phyloP scores from a whole-genome alignment of 2,888 invertebrate species.

The Nudaria mundana region DNA sequence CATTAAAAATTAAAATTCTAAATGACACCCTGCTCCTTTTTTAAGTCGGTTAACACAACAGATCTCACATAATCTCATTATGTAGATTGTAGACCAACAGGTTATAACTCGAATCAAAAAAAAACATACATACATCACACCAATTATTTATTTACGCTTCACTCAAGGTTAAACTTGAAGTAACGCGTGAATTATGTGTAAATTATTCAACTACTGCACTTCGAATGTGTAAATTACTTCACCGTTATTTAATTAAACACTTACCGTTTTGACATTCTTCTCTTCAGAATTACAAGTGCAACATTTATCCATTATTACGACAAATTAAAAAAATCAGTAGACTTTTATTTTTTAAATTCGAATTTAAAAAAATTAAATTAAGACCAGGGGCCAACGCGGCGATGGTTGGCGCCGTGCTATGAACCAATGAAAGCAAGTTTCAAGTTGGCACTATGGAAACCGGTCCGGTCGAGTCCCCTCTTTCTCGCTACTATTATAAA shows the following conservation, averaged over 20 bases:
- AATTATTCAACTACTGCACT: neutral
- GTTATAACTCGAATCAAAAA: too few relatives aligned
- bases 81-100: too few relatives aligned
- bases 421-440: neutral
- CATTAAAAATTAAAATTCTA: too few relatives aligned
- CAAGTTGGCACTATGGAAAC: slow-evolving; percentile 6
- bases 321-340: neutral
- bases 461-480: slow-evolving; percentile 15
- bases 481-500: too few relatives aligned
- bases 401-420: slow-evolving; percentile 6
- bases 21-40: too few relatives aligned
- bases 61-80: too few relatives aligned
- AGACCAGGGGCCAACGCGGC: neutral
- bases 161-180: too few relatives aligned
- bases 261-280: slow-evolving; percentile 9
- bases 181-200: neutral
- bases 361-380: neutral
- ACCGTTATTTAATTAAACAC: too few relatives aligned
- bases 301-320: slow-evolving; percentile 7
- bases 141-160: too few relatives aligned
- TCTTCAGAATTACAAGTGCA: slow-evolving; percentile 2
- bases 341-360: neutral
- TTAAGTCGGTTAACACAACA: too few relatives aligned
- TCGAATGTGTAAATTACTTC: neutral
- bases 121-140: too few relatives aligned